These are phyloP conservation scores for Saguinus midas DNA, from an alignment of 2,113 vertebrate genomes.

Conservation along the genomic window DNA sequence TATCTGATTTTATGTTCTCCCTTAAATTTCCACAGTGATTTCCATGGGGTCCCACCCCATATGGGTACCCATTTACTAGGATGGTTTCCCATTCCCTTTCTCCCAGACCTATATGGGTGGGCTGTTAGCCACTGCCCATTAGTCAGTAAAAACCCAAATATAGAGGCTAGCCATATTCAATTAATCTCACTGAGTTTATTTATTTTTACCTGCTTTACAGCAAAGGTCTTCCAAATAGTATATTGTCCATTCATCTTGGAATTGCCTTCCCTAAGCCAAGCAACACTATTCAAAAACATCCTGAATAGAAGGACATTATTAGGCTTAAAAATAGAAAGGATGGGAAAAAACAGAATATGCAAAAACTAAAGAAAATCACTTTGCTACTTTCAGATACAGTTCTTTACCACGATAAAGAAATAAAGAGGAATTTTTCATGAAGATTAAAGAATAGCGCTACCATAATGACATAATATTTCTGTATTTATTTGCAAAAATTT, in stretches of 20 bases:
- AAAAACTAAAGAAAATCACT: neutral
- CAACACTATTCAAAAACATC: neutral
- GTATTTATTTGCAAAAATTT: neutral
- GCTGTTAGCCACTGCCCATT: neutral
- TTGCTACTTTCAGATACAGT: neutral
- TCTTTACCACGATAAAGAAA: neutral
- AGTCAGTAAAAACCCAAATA: neutral
- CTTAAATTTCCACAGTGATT: neutral
- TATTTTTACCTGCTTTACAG: neutral
- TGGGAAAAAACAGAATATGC: neutral
- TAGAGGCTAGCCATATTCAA: neutral
- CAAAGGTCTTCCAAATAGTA: neutral
- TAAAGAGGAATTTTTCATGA: neutral
- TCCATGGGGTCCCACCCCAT: too few relatives aligned
- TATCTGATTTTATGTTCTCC: neutral
- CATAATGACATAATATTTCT: neutral
- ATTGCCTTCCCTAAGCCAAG: neutral
- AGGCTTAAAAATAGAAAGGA: neutral
- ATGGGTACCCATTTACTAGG: neutral
- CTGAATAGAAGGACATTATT: neutral
- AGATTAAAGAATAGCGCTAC: neutral
- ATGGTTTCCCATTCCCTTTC: neutral
- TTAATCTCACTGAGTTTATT: neutral
- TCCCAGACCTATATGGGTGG: neutral
- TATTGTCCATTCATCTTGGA: neutral